phyloP scores from a whole-genome alignment of 1,140 invertebrate genomes.

The Zaprionus vittiger region DNA sequence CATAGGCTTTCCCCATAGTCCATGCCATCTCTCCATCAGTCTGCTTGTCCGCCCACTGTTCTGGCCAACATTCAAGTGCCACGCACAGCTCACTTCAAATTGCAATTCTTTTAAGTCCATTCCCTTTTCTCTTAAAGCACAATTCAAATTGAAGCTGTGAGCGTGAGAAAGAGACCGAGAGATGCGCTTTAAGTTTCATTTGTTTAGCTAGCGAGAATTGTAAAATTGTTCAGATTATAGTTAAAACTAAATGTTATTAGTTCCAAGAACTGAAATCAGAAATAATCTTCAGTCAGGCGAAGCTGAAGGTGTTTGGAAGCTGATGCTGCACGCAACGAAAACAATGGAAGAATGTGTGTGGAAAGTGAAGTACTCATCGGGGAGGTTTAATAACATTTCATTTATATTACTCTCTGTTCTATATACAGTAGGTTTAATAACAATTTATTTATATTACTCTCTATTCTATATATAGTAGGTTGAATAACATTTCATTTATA shows the following conservation, averaged over 20 bases:
- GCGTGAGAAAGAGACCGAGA: background rate
- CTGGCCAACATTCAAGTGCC: constrained; percentile 52
- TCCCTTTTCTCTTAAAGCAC: constrained; percentile 19
- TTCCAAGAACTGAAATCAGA: constrained; percentile 1
- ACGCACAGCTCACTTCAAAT: constrained; percentile 47
- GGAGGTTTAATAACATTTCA: background rate
- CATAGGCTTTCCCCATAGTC: constrained; percentile 15
- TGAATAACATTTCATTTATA: background rate
- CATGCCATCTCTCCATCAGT: background rate
- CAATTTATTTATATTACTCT: background rate
- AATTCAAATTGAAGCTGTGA: constrained; percentile 9
- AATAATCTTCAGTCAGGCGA: background rate
- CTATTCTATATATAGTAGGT: background rate
- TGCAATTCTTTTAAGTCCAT: constrained; percentile 29
- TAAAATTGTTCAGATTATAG: background rate
- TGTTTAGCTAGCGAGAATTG: background rate
- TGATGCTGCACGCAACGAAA: background rate
- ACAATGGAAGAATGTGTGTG: background rate
- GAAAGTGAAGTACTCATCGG: background rate
- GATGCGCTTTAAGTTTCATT: constrained; percentile 3
- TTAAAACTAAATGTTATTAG: constrained; percentile 7
- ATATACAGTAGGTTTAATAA: background rate
- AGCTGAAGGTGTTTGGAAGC: background rate
- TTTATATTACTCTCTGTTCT: no score
- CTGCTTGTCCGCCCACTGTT: background rate